These are phyloP conservation scores for Hemicentrotus pulcherrimus DNA, from an alignment of 35 echinoderm and acorn worm genomes.

Conservation along the genomic window DNA sequence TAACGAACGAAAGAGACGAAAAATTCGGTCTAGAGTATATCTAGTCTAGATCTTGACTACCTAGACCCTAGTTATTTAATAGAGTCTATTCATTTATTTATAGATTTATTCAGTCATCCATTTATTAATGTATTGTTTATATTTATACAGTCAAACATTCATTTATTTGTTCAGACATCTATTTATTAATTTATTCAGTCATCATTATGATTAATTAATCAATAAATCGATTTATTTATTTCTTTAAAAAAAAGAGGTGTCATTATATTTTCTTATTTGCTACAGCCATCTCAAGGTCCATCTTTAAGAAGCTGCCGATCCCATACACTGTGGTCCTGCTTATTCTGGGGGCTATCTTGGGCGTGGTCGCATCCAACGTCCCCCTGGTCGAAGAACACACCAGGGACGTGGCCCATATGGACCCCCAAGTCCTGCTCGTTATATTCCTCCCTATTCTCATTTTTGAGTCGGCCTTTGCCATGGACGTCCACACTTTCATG, in stretches of 20 bases:
- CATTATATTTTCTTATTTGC: background rate
- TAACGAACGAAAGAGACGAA: too few relatives aligned
- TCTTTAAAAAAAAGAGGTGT: background rate
- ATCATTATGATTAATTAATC: too few relatives aligned
- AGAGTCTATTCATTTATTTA: too few relatives aligned
- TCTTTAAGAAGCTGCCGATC: constrained; percentile 85
- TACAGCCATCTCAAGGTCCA: constrained; percentile 72
- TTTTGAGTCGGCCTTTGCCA: constrained; percentile 99
- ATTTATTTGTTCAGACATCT: too few relatives aligned
- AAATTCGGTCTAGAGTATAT: too few relatives aligned
- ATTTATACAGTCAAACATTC: too few relatives aligned
- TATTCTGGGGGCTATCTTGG: constrained; percentile 72
- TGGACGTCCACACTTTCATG: constrained; percentile 97
- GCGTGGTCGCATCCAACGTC: constrained; percentile 57
- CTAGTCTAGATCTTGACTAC: too few relatives aligned
- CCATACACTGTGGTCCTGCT: constrained; percentile 93
- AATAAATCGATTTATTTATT: too few relatives aligned
- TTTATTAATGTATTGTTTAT: too few relatives aligned
- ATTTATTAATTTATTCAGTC: too few relatives aligned
- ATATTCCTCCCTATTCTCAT: constrained; percentile 90
- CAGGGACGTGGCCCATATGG: constrained; percentile 69
- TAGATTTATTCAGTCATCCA: too few relatives aligned
- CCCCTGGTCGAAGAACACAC: constrained; percentile 63
- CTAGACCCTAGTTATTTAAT: too few relatives aligned
- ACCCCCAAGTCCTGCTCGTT: constrained; percentile 88